These are phyloP conservation scores for Eremophila alpestris DNA, from an alignment of 2,797 vertebrate genomes.

Conservation along the genomic window DNA sequence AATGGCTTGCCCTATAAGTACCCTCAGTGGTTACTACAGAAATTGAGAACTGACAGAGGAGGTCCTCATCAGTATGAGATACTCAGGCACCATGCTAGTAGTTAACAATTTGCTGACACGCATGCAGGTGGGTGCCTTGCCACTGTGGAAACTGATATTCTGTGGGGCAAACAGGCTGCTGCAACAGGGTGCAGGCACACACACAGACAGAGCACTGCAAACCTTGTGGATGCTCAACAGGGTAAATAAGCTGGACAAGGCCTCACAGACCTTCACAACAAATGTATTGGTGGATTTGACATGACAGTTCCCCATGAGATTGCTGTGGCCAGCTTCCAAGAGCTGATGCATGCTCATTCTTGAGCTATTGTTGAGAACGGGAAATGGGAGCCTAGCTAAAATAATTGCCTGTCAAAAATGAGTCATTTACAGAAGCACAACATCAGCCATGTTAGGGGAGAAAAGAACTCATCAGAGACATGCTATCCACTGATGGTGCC, in stretches of 20 bases:
- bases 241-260: not conserved
- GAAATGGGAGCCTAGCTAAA: constrained; percentile 6
- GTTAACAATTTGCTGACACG: not conserved
- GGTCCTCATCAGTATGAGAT: not conserved
- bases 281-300: not conserved
- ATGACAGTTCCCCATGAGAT: not conserved
- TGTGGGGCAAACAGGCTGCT: not conserved
- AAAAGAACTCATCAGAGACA: not conserved
- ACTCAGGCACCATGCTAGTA: not conserved
- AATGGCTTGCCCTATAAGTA: not conserved
- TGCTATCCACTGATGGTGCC: not conserved
- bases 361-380: not conserved
- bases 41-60: not conserved
- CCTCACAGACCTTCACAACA: not conserved
- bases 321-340: not conserved
- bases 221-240: not conserved
- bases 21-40: not conserved
- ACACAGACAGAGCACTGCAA: not conserved
- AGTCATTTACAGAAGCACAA: not conserved
- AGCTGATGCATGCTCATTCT: not conserved
- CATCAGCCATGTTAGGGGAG: not conserved
- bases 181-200: not conserved
- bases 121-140: not conserved
- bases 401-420: constrained; percentile 26
- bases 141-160: not conserved